A percentile compares a stretch with the other conserved stretches of the same genome.
These are phyloP conservation scores for Belgica antarctica DNA, from an alignment of 2,888 invertebrate species.

Conservation along the genomic window DNA sequence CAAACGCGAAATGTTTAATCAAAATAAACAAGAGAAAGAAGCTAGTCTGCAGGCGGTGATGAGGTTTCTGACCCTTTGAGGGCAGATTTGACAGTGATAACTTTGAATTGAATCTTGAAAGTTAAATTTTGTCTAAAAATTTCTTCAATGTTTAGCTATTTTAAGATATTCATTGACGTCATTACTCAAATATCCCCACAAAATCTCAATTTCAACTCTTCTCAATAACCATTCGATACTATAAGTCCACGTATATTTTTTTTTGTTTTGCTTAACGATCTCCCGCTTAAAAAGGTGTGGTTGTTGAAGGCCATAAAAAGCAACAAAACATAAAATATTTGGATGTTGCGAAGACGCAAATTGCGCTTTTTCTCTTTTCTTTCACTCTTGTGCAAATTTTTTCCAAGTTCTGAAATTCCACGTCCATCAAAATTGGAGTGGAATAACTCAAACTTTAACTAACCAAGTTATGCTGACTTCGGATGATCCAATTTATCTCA, in stretches of 20 bases:
- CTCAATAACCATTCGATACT: background rate
- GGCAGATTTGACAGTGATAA: too few relatives aligned
- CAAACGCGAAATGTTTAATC: too few relatives aligned
- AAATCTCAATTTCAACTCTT: background rate
- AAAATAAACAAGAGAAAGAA: too few relatives aligned
- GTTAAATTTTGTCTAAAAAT: too few relatives aligned
- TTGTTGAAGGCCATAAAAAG: slow-evolving; percentile 9
- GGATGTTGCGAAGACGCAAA: slow-evolving; percentile 36
- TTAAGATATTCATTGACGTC: too few relatives aligned
- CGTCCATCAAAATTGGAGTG: background rate
- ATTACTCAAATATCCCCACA: too few relatives aligned
- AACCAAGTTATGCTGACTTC: background rate
- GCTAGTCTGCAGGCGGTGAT: too few relatives aligned
- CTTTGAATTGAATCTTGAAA: too few relatives aligned
- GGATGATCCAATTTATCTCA: background rate
- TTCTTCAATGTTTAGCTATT: too few relatives aligned
- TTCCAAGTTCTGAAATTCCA: background rate
- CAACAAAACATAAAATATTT: background rate
- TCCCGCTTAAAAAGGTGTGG: slow-evolving; percentile 9
- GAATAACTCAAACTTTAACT: background rate
- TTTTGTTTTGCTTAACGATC: background rate
- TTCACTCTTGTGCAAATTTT: background rate
- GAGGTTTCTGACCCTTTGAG: too few relatives aligned
- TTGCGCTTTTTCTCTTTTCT: background rate
- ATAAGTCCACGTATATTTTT: background rate